Evolutionary conservation across 1,140 invertebrate species (phyloP).

Genomic region (Chlorops oryzae): DNA sequence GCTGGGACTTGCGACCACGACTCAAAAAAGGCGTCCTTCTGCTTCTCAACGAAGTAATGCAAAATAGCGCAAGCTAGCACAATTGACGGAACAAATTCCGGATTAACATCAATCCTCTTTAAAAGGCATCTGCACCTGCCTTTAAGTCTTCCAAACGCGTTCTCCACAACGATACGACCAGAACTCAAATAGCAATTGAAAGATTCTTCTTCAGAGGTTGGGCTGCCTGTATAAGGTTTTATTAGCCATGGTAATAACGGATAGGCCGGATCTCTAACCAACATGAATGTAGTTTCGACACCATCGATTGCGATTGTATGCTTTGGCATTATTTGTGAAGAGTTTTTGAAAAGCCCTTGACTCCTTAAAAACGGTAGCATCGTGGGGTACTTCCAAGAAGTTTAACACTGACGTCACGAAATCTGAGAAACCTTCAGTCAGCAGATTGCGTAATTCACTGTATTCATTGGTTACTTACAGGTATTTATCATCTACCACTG

Average conservation of each 20-base stretch:
- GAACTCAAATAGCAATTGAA: slow-evolving; percentile 18
- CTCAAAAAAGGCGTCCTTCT: neutral
- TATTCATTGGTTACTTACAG: neutral
- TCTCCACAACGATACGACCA: slow-evolving; percentile 23
- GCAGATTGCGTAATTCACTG: neutral
- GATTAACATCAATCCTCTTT: slow-evolving; percentile 23
- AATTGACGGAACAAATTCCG: slow-evolving; percentile 20
- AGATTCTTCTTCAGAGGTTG: slow-evolving; percentile 13
- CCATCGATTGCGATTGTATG: neutral
- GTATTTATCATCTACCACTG: slow-evolving; percentile 18
- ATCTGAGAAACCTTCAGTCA: slow-evolving; percentile 6
- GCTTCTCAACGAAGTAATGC: slow-evolving; percentile 20
- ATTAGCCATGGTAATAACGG: slow-evolving; percentile 16
- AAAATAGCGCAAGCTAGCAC: slow-evolving; percentile 20
- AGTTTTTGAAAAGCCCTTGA: slow-evolving; percentile 14
- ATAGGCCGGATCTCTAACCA: slow-evolving; percentile 19
- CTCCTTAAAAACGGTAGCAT: slow-evolving; percentile 19
- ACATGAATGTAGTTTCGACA: slow-evolving; percentile 12
- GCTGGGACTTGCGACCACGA: neutral
- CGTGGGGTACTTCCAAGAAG: slow-evolving; percentile 18
- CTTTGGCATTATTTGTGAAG: neutral
- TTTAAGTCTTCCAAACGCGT: slow-evolving; percentile 33
- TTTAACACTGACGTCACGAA: slow-evolving; percentile 16
- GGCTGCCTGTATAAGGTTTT: slow-evolving; percentile 14
- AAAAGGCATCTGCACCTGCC: slow-evolving; percentile 18